Conservation (phyloP, 1,140 invertebrate genomes). For the Papilio aristodemus region DNA sequence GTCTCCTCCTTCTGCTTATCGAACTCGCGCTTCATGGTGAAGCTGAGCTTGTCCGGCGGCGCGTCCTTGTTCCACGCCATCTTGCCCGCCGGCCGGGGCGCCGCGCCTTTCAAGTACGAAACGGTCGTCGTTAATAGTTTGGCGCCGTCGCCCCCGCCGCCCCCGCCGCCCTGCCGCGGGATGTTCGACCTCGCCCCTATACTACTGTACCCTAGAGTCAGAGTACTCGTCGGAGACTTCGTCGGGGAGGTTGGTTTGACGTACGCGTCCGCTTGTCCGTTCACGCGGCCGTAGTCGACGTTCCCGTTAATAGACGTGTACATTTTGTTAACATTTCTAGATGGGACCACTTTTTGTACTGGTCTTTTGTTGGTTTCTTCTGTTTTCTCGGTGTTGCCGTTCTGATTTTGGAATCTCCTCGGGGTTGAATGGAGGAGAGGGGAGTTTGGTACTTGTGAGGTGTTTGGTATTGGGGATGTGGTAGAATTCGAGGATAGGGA, state of each 20-base stretch:
- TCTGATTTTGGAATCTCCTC: slow-evolving; percentile 65
- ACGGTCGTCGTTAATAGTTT: slow-evolving; percentile 82
- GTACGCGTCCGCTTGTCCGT: slow-evolving; percentile 81
- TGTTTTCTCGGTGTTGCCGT: slow-evolving; percentile 62
- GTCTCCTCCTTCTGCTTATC: slow-evolving; percentile 94
- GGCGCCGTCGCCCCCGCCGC: slow-evolving; percentile 53
- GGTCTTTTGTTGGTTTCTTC: slow-evolving; percentile 76
- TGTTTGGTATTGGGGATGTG: slow-evolving; percentile 51
- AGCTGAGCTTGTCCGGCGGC: slow-evolving; percentile 88
- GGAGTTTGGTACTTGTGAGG: slow-evolving; percentile 64
- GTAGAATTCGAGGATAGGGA: slow-evolving; percentile 66
- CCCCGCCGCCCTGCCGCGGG: slow-evolving; percentile 64
- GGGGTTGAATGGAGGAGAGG: slow-evolving; percentile 74
- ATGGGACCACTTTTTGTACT: slow-evolving; percentile 83
- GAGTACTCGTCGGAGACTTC: slow-evolving; percentile 80
- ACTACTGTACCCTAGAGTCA: slow-evolving; percentile 81
- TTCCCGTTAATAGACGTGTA: slow-evolving; percentile 67
- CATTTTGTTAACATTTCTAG: slow-evolving; percentile 77
- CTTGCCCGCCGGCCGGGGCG: slow-evolving; percentile 79
- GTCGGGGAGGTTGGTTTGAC: slow-evolving; percentile 87
- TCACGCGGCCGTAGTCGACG: slow-evolving; percentile 62
- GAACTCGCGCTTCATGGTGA: slow-evolving; percentile 95
- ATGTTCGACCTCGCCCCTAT: slow-evolving; percentile 68
- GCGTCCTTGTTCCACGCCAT: slow-evolving; percentile 87
- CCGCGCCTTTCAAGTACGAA: slow-evolving; percentile 81